Evolutionary conservation across 2,888 invertebrate genomes (phyloP).

Genomic region (Luperina testacea): DNA sequence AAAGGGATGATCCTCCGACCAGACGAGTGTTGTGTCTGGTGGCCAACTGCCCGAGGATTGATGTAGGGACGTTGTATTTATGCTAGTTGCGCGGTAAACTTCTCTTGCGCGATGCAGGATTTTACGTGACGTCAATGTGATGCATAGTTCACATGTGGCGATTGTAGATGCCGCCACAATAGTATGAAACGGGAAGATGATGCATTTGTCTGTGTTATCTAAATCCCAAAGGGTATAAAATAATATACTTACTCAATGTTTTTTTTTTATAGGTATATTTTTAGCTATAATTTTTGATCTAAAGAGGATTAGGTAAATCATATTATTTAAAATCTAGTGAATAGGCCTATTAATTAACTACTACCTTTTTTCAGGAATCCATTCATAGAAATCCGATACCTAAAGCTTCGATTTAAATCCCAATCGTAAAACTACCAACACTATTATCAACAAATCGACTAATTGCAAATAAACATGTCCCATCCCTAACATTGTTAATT

Average conservation of each 20-base stretch:
- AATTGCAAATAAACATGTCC: conserved; percentile 40
- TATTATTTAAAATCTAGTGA: background rate
- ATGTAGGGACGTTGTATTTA: too few relatives aligned
- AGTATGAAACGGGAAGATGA: too few relatives aligned
- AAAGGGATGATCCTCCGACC: background rate
- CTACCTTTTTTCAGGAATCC: background rate
- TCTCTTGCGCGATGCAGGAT: too few relatives aligned
- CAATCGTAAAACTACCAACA: background rate
- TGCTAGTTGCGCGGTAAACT: too few relatives aligned
- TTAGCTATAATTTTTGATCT: background rate
- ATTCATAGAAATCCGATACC: background rate
- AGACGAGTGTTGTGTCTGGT: background rate
- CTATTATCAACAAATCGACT: conserved; percentile 41
- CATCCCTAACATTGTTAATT: conserved; percentile 59
- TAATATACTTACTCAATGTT: too few relatives aligned
- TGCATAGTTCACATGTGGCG: background rate
- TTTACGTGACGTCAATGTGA: too few relatives aligned
- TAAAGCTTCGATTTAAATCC: background rate
- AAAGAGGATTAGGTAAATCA: background rate
- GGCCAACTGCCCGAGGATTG: background rate
- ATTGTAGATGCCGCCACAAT: background rate
- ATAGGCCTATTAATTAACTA: background rate
- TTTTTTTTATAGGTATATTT: too few relatives aligned
- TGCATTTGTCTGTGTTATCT: background rate
- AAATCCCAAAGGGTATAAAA: background rate